These are phyloP conservation scores for Helarctos malayanus DNA, from an alignment of 2,797 vertebrate species.

Conservation along the genomic window DNA sequence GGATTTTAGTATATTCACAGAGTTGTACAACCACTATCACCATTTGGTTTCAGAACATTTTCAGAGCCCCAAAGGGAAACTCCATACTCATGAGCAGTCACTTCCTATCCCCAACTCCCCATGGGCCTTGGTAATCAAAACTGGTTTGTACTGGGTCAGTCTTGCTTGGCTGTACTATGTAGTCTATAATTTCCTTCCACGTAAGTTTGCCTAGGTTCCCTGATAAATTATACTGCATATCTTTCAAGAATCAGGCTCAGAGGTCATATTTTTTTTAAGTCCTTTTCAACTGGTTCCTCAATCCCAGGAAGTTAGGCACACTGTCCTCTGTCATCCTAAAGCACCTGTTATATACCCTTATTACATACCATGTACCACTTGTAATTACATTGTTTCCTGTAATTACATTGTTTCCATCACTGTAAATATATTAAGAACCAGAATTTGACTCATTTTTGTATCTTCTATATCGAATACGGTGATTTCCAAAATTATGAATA, in stretches of 20 bases:
- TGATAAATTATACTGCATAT: neutral
- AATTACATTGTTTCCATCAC: neutral
- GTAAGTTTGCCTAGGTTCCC: neutral
- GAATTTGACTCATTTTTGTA: neutral
- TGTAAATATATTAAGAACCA: neutral
- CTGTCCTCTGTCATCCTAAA: neutral
- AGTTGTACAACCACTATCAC: neutral
- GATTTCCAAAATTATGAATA: neutral
- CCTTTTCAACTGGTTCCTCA: neutral
- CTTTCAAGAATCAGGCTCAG: neutral
- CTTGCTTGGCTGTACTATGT: neutral
- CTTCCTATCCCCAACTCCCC: neutral
- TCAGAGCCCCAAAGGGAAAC: neutral
- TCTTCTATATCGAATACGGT: neutral
- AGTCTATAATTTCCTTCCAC: neutral
- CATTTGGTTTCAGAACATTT: neutral
- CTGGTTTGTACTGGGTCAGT: neutral
- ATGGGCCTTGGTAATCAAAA: neutral
- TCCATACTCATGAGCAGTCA: neutral
- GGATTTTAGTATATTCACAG: neutral
- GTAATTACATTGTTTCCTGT: neutral
- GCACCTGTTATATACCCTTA: neutral
- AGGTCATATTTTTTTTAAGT: neutral
- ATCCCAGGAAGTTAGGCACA: neutral
- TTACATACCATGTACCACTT: neutral